Conservation (phyloP, 1,140 invertebrate genomes). For the Drosophila sechellia region DNA sequence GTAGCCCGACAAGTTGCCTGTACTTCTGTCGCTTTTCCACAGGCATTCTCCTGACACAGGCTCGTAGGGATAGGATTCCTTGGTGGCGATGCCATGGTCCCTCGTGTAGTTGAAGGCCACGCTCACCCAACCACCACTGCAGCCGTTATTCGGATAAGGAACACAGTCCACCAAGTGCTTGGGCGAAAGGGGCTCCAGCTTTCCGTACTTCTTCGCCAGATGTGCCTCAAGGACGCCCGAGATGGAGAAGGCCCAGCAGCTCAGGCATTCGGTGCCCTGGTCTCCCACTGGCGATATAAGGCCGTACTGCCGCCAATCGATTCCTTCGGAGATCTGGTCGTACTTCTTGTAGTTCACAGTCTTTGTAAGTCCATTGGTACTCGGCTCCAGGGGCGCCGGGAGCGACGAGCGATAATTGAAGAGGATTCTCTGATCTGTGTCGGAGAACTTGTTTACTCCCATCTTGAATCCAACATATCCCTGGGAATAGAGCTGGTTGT, state of each 20-base stretch:
- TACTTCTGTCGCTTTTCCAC: background rate
- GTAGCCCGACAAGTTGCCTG: conserved; percentile 35
- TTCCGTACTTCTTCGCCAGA: conserved; percentile 86
- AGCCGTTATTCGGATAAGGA: conserved; percentile 92
- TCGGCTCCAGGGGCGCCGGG: background rate
- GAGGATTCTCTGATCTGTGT: conserved; percentile 5
- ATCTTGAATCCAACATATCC: conserved; percentile 4
- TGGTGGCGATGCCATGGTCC: conserved; percentile 90
- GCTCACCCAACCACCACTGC: conserved; percentile 92
- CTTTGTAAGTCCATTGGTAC: background rate
- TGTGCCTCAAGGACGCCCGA: conserved; percentile 93
- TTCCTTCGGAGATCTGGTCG: conserved; percentile 1
- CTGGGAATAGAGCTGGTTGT: conserved; percentile 6
- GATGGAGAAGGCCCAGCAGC: conserved; percentile 96
- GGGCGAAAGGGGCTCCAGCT: conserved; percentile 92
- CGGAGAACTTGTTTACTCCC: conserved; percentile 34
- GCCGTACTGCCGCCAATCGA: conserved; percentile 23
- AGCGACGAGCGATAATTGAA: background rate
- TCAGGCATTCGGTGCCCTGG: conserved; percentile 92
- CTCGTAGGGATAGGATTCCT: conserved; percentile 90
- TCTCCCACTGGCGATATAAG: conserved; percentile 84
- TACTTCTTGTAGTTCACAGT: conserved; percentile 6
- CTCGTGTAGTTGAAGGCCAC: conserved; percentile 91
- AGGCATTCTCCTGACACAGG: conserved; percentile 85
- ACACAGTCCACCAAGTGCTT: conserved; percentile 97